A percentile compares a stretch with the other conserved stretches of the same genome.
Conservation (phyloP, 2,797 vertebrate genomes). For the Acropternis orthonyx region DNA sequence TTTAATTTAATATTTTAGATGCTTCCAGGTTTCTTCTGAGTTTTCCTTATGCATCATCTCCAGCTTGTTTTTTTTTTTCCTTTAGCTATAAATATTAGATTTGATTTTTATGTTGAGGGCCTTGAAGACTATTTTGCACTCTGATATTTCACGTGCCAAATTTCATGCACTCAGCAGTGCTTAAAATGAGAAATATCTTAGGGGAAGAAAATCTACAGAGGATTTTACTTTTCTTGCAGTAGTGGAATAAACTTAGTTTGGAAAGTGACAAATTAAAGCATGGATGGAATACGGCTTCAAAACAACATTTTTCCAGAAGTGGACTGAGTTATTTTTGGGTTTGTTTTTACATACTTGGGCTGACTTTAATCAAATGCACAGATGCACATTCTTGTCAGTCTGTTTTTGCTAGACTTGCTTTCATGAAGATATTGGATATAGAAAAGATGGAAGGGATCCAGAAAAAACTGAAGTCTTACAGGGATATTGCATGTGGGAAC, state of each 20-base stretch:
- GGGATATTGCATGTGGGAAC: neutral
- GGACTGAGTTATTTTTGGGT: neutral
- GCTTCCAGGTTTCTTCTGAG: slow-evolving; percentile 52
- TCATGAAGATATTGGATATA: neutral
- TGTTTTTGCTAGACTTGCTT: neutral
- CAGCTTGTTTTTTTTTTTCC: neutral
- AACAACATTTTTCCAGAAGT: neutral
- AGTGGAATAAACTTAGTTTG: neutral
- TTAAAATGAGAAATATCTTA: neutral
- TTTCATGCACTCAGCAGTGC: neutral
- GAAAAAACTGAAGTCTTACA: neutral
- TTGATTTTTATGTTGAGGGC: slow-evolving; percentile 8
- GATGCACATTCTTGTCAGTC: neutral
- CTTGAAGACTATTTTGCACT: neutral
- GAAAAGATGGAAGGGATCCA: neutral
- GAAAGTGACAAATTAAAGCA: neutral
- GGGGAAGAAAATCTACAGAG: neutral
- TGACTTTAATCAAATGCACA: neutral
- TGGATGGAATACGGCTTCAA: neutral
- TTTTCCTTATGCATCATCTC: slow-evolving; percentile 21
- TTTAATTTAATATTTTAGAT: slow-evolving; percentile 76
- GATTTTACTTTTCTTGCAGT: neutral
- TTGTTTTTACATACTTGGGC: neutral
- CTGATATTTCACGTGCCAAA: neutral
- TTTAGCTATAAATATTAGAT: neutral